A percentile compares a stretch with the other conserved stretches of the same genome.
Conservation (phyloP, 2,113 vertebrate genomes). For the Pyxicephalus adspersus region DNA sequence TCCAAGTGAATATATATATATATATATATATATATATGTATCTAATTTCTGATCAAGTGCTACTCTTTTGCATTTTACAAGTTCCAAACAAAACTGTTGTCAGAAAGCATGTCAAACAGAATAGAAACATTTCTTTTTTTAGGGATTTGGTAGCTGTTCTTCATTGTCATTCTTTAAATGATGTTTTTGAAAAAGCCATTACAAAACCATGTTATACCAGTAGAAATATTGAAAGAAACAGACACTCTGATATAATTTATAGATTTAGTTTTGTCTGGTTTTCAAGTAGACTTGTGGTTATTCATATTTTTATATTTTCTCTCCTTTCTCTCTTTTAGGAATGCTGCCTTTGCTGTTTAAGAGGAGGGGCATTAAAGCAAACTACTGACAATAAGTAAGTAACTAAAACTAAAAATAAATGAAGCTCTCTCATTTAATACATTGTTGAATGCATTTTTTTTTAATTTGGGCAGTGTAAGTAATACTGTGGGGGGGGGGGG, state of each 20-base stretch:
- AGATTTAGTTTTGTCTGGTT: constrained; percentile 37
- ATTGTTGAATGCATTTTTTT: background rate
- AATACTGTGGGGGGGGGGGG: no score
- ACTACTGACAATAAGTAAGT: constrained; percentile 91
- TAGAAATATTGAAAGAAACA: constrained; percentile 71
- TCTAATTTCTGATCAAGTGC: background rate
- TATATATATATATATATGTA: no score
- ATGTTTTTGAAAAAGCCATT: constrained; percentile 73
- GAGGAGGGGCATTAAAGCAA: constrained; percentile 94
- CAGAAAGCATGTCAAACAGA: constrained; percentile 49
- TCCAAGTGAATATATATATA: no score
- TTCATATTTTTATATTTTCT: constrained; percentile 20
- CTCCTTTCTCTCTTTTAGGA: constrained; percentile 73
- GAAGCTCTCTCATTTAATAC: no score
- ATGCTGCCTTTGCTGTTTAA: constrained; percentile 95
- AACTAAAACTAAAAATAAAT: background rate
- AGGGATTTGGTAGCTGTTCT: constrained; percentile 56
- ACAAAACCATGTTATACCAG: constrained; percentile 63
- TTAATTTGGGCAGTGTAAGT: background rate
- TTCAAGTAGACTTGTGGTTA: constrained; percentile 3
- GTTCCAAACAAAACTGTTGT: constrained; percentile 50
- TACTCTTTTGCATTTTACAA: background rate
- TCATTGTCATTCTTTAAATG: constrained; percentile 76
- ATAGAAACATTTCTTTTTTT: constrained; percentile 40
- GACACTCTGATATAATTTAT: constrained; percentile 65